phyloP scores from a whole-genome alignment of 2,797 vertebrate species.

The Austrolebias charrua region DNA sequence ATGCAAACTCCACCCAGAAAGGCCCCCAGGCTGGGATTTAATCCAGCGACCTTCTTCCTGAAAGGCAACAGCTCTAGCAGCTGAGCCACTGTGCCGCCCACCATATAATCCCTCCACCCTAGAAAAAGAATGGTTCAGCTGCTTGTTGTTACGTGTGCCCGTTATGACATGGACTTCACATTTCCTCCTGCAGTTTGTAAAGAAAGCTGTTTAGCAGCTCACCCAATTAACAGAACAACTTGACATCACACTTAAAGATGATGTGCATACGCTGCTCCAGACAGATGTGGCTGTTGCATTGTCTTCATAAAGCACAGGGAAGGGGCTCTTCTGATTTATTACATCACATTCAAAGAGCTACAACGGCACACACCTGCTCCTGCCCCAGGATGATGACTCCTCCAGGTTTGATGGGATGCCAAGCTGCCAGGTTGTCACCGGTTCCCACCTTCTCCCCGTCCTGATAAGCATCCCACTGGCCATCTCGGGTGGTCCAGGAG shows the following conservation, averaged over 20 bases:
- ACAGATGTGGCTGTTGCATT: background rate
- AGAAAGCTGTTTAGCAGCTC: conserved; percentile 13
- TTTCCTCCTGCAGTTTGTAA: background rate
- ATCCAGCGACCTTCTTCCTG: too few species aligned
- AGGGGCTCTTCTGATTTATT: background rate
- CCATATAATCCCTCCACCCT: too few species aligned
- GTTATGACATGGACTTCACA: background rate
- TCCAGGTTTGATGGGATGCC: conserved; percentile 97
- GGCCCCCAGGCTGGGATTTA: too few species aligned
- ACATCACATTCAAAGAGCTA: too few species aligned
- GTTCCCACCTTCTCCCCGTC: conserved; percentile 89
- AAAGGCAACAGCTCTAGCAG: too few species aligned
- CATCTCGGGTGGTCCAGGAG: conserved; percentile 95
- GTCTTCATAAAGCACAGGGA: background rate
- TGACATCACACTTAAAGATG: conserved; percentile 22
- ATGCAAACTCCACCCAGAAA: too few species aligned
- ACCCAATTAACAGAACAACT: conserved; percentile 20
- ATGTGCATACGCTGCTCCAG: background rate
- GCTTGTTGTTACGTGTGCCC: background rate
- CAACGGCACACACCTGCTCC: conserved; percentile 85
- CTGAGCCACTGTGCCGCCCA: too few species aligned
- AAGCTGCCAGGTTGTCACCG: conserved; percentile 95
- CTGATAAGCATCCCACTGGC: conserved; percentile 96
- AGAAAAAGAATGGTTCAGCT: background rate
- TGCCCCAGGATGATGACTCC: conserved; percentile 96